Base-by-base conservation (phyloP, 2,113 vertebrate genomes). In the Pelvicachromis taeniatus region DNA sequence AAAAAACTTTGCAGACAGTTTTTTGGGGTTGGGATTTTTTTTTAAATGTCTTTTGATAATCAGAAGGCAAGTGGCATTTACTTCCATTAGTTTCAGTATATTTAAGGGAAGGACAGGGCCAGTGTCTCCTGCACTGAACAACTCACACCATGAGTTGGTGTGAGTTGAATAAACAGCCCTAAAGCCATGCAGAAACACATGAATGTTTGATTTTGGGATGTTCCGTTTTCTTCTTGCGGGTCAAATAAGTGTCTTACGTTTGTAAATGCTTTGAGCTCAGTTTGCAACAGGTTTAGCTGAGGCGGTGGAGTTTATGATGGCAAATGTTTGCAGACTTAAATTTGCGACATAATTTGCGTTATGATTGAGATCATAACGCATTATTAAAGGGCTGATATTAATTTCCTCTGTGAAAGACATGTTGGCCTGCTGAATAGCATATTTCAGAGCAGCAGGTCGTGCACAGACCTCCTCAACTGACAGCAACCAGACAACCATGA, bases 401-500 rank as follows among this genome's bases (percentile, higher is more conserved):
- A 8, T 70, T 2, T 17, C 42, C 16, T 73, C 23, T 48, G 68
- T 26, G 23, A 45, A 55, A 68, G 35, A 11, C 29, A 6, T 9
- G n/a, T 54, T 9, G 73, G 84, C 23, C 21, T 40, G 59, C 48
- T 26, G 9, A 80, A 52, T 54, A 45, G 79, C 73, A 9, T 50
- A 77, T 82, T 10, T 82, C 23, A 53, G 65, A 81, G 56, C 52
- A 77, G 77, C 68, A 26, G 58, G 23, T 77, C 3, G 19, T 50
- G 54, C 10, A 10, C n/a, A 1, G 81, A n/a, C 23, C 56, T 75
- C 26, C 84, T 87, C 2, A 4, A 16, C 33, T 81, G 81, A 85
- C 78, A 29, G 42, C 68, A n/a, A 35, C 83, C 88, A 85, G 84
- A 78, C 83, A 80, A 53, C 50, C 33, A 70, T 82, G 81, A 89